Percentiles rank a stretch among this genome's conserved stretches.
These are phyloP conservation scores for Dipus sagitta DNA, from an alignment of 2,797 vertebrate species.

Conservation along the genomic window DNA sequence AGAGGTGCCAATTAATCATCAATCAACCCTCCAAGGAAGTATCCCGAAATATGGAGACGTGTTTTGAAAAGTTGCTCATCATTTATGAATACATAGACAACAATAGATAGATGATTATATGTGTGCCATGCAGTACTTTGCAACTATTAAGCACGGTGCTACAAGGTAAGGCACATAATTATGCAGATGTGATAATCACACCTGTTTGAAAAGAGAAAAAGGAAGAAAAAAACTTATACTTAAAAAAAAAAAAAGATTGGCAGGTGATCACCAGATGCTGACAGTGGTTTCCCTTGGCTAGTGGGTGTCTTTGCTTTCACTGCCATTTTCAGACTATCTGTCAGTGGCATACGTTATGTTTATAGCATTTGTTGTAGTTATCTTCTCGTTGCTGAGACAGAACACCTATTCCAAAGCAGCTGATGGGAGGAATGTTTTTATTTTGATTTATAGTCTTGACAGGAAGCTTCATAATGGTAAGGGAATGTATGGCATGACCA, in stretches of 20 bases:
- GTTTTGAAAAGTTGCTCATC: conserved; percentile 22
- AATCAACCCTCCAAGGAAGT: conserved; percentile 25
- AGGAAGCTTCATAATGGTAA: too few relatives aligned
- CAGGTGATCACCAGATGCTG: conserved; percentile 21
- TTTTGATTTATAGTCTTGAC: too few relatives aligned
- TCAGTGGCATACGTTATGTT: neutral
- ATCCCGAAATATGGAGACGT: neutral
- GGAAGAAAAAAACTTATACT: neutral
- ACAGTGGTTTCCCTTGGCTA: conserved; percentile 17
- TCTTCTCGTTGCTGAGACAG: too few relatives aligned
- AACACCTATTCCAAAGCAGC: too few relatives aligned
- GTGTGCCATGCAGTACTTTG: conserved; percentile 29
- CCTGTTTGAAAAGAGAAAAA: neutral
- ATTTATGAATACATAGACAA: conserved; percentile 31
- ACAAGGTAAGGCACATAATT: neutral
- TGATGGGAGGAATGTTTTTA: too few relatives aligned
- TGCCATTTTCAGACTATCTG: conserved; percentile 36
- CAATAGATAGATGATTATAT: conserved; percentile 37
- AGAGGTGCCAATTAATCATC: conserved; percentile 48
- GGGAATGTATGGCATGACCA: too few relatives aligned
- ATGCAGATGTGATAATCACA: neutral
- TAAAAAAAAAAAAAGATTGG: neutral
- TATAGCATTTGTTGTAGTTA: neutral
- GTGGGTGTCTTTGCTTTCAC: neutral
- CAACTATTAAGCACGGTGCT: conserved; percentile 15